Evolutionary conservation across 2,113 vertebrate genomes (phyloP).

Genomic region (Collichthys lucidus): DNA sequence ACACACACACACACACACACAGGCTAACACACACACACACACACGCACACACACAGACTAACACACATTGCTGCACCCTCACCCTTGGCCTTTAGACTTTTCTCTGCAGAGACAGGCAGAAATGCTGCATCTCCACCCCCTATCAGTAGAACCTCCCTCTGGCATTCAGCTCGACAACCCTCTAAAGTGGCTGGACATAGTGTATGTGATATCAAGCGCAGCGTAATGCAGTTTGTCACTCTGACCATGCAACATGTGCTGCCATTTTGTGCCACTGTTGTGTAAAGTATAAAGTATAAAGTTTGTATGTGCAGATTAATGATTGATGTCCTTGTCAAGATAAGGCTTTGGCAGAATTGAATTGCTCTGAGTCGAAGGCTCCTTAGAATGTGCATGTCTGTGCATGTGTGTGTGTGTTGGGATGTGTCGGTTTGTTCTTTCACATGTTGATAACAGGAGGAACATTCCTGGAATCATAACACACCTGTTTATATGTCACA

Average conservation of each 20-base stretch:
- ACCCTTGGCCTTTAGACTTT: constrained; percentile 24
- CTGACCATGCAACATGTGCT: constrained; percentile 5
- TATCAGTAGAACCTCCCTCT: constrained; percentile 33
- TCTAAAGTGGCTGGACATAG: not conserved
- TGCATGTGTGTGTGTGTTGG: not conserved
- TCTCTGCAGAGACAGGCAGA: constrained; percentile 33
- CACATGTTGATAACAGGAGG: constrained; percentile 10
- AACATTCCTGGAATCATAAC: constrained; percentile 19
- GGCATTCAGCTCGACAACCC: constrained; percentile 16
- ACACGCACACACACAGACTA: not conserved
- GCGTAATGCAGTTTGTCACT: not conserved
- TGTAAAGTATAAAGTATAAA: not conserved
- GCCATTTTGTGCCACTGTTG: not conserved
- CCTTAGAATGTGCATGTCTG: not conserved
- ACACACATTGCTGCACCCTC: not conserved
- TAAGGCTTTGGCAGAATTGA: not conserved
- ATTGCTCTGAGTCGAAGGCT: not conserved
- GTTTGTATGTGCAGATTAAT: not conserved
- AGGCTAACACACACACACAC: not conserved
- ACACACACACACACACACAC: not conserved
- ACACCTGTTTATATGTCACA: not conserved
- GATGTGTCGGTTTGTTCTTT: not conserved
- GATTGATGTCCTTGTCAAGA: constrained; percentile 4
- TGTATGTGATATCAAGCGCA: constrained; percentile 22
- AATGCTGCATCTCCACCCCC: constrained; percentile 15